phyloP scores from a whole-genome alignment of 1,140 invertebrate genomes.

The Cydia pomonella region DNA sequence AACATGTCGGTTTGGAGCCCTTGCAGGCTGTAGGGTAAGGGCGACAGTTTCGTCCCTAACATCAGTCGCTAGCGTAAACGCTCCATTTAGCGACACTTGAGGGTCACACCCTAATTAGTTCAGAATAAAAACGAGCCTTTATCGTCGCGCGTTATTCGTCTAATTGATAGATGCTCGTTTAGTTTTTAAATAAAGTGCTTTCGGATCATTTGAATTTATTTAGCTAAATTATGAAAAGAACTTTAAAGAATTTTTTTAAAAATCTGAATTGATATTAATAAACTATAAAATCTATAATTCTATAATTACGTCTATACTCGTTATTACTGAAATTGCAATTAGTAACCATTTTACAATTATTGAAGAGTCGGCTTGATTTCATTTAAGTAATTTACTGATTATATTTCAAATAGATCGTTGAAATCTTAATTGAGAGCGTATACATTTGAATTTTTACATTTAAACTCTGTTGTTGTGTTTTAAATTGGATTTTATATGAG shows the following conservation, averaged over 20 bases:
- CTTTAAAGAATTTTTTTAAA: not conserved
- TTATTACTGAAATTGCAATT: not conserved
- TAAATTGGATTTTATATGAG: too few species aligned
- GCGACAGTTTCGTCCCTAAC: not conserved
- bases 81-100: slow-evolving; percentile 42
- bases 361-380: not conserved
- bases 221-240: not conserved
- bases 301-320: too few species aligned
- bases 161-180: slow-evolving; percentile 46
- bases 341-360: not conserved
- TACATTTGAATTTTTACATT: too few species aligned
- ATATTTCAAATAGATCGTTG: too few species aligned
- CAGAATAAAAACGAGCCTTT: slow-evolving; percentile 60
- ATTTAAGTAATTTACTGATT: not conserved
- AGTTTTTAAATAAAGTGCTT: not conserved
- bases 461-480: too few species aligned
- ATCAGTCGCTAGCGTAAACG: slow-evolving; percentile 2
- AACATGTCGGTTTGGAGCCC: slow-evolving; percentile 8
- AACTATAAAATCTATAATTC: too few species aligned
- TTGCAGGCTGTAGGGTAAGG: slow-evolving; percentile 37
- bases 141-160: slow-evolving; percentile 51
- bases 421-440: too few species aligned
- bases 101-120: slow-evolving; percentile 61
- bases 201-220: not conserved
- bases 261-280: not conserved